phyloP scores from a whole-genome alignment of 2,888 invertebrate genomes.

The Rhagonycha lutea region DNA sequence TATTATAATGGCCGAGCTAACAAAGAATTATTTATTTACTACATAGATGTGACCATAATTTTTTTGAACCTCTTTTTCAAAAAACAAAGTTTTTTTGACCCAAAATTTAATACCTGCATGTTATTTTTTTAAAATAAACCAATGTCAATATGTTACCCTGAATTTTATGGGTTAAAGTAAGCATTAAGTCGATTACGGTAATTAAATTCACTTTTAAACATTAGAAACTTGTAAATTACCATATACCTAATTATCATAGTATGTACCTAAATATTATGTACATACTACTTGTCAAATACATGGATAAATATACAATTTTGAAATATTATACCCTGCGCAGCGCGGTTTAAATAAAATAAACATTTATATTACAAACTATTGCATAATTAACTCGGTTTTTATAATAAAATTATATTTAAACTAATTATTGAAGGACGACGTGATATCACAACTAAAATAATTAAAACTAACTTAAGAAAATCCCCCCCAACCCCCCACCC shows the following conservation, averaged over 20 bases:
- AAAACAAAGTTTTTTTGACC: background rate
- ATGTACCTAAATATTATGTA: background rate
- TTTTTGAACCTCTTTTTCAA: background rate
- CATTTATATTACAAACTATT: background rate
- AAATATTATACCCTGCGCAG: background rate
- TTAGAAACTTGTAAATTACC: background rate
- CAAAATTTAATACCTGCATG: background rate
- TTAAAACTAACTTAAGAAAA: background rate
- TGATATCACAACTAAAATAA: background rate
- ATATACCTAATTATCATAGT: background rate
- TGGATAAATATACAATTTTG: background rate
- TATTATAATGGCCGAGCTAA: background rate
- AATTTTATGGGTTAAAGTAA: background rate
- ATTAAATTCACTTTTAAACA: background rate
- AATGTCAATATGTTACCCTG: background rate
- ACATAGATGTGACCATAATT: background rate
- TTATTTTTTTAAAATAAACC: background rate
- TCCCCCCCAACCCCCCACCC: background rate
- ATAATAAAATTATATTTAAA: background rate
- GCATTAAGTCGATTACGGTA: background rate
- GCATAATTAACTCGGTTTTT: background rate
- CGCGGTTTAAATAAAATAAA: background rate
- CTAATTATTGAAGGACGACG: background rate
- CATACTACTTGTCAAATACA: background rate
- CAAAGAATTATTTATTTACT: background rate